Percentiles rank a stretch among this genome's conserved stretches.
Evolutionary conservation across 1,140 invertebrate genomes (phyloP).

Genomic region (Anoplophora glabripennis): DNA sequence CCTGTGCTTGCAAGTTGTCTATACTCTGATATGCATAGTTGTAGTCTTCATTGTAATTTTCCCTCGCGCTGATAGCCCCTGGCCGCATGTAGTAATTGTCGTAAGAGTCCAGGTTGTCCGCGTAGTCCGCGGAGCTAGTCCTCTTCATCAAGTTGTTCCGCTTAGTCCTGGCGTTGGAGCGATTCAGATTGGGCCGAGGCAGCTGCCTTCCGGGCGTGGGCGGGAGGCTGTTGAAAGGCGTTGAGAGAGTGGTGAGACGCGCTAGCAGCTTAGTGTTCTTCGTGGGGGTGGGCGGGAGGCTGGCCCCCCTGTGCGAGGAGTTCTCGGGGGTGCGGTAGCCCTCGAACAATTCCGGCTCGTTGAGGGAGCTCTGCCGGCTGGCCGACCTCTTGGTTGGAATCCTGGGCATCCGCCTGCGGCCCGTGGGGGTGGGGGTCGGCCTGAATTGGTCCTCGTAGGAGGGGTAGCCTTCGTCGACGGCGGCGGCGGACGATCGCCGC

Average conservation of each 20-base stretch:
- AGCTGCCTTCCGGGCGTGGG: conserved; percentile 56
- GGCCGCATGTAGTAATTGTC: conserved; percentile 40
- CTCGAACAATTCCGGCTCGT: conserved; percentile 32
- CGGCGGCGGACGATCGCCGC: conserved; percentile 47
- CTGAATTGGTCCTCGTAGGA: conserved; percentile 26
- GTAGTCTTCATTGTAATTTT: conserved; percentile 65
- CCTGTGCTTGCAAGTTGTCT: conserved; percentile 40
- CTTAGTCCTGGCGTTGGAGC: conserved; percentile 37
- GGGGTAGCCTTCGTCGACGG: conserved; percentile 22
- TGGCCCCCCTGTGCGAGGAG: conserved; percentile 41
- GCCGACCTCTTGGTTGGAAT: conserved; percentile 43
- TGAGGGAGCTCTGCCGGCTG: conserved; percentile 44
- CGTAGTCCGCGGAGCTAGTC: conserved; percentile 43
- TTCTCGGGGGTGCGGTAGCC: conserved; percentile 39
- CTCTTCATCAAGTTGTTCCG: conserved; percentile 42
- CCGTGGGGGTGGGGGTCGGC: conserved; percentile 35
- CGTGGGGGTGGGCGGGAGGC: conserved; percentile 47
- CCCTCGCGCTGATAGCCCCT: conserved; percentile 53
- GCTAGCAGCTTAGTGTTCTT: conserved; percentile 44
- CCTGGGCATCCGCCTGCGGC: conserved; percentile 44
- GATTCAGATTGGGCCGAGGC: conserved; percentile 49
- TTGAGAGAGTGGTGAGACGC: conserved; percentile 26
- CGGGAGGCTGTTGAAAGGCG: conserved; percentile 53
- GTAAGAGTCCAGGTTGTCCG: conserved; percentile 37
- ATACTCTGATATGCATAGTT: conserved; percentile 66